Evolutionary conservation across 2,888 invertebrate species (phyloP).

Genomic region (Blomia tropicalis): DNA sequence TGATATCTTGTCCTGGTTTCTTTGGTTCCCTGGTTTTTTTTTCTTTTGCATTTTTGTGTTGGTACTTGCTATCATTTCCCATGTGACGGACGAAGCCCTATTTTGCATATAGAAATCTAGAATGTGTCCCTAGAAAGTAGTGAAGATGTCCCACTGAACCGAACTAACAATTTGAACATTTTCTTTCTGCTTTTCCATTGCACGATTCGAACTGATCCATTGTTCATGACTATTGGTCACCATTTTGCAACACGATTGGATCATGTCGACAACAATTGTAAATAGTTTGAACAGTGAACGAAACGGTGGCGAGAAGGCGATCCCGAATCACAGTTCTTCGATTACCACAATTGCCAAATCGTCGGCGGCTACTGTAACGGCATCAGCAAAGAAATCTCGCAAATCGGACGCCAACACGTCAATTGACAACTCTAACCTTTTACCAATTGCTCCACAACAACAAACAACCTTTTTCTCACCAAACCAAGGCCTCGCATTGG

Average conservation of each 20-base stretch:
- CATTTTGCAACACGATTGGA: not conserved
- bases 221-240: too few species aligned
- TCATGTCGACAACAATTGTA: conserved; percentile 1
- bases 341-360: conserved; percentile 1
- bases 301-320: not conserved
- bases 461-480: not conserved
- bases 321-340: not conserved
- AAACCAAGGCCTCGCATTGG: conserved; percentile 10
- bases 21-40: too few species aligned
- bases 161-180: conserved; percentile 8
- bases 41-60: too few species aligned
- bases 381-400: not conserved
- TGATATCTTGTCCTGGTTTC: too few species aligned
- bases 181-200: not conserved
- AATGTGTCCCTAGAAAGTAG: not conserved
- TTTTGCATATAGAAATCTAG: too few species aligned
- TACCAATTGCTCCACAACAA: conserved; percentile 4
- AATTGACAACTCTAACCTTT: not conserved
- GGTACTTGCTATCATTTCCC: too few species aligned
- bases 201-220: not conserved
- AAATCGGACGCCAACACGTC: not conserved
- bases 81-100: too few species aligned
- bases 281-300: not conserved
- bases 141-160: not conserved
- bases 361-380: not conserved